Conservation (phyloP, 2,888 invertebrate species). For the Daptonema setosum region DNA sequence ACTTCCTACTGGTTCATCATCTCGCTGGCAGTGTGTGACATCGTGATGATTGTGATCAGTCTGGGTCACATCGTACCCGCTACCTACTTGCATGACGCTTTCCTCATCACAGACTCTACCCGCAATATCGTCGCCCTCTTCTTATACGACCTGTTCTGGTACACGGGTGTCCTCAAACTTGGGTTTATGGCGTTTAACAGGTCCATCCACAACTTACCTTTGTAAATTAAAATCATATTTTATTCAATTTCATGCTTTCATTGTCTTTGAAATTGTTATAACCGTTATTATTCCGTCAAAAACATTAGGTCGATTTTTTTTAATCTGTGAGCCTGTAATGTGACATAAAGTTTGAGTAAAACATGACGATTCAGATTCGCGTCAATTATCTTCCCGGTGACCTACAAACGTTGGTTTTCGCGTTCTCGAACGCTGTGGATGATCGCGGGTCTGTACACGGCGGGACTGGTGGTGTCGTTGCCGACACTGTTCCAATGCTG, state of each 20-base stretch:
- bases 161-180: constrained; percentile 21
- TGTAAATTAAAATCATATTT: too few relatives aligned
- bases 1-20: constrained; percentile 25
- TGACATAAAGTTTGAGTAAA: too few relatives aligned
- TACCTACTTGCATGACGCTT: constrained; percentile 18
- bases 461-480: constrained; percentile 16
- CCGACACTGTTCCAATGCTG: constrained; percentile 22
- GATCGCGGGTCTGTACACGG: constrained; percentile 7
- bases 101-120: constrained; percentile 7
- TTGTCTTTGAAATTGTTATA: too few relatives aligned
- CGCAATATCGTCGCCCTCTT: constrained; percentile 21
- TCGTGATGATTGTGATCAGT: constrained; percentile 20
- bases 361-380: constrained; percentile 23
- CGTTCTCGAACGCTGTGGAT: constrained; percentile 6
- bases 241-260: too few relatives aligned
- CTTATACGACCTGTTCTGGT: constrained; percentile 24
- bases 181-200: constrained; percentile 23
- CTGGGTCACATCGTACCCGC: constrained; percentile 20
- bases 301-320: too few relatives aligned
- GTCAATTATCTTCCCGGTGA: constrained; percentile 22
- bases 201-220: too few relatives aligned
- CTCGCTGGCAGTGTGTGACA: constrained; percentile 20
- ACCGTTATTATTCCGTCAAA: too few relatives aligned
- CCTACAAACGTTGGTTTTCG: constrained; percentile 20
- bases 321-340: too few relatives aligned